Base-by-base conservation (phyloP, 2,113 vertebrate genomes). In the Stigmatopora nigra region DNA sequence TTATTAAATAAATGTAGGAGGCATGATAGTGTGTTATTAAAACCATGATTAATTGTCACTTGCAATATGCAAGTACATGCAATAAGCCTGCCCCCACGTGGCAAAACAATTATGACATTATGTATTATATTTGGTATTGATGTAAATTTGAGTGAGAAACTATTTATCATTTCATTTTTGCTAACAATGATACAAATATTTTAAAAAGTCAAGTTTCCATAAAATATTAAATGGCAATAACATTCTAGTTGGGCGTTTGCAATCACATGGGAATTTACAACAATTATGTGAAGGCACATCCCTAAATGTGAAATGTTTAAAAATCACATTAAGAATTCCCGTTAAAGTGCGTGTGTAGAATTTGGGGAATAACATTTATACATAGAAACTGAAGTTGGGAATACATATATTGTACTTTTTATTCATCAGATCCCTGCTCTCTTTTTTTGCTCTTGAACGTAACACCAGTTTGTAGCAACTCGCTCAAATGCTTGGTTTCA, bases 41-140 rank as follows among this genome's bases (percentile, higher is more conserved):
- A n/a, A 1, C 20, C 11, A 41, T 41, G 19, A 2, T 52, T 53
- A 12, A 56, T 6, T 15, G 53, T 31, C 13, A 10, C n/a, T 15
- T 45, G 12, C 38, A 45, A 22, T 15, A 41, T 7, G 17, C 57
- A 20, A 13, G 25, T 31, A 1, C 59, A 53, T 69, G 61, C 65
- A 61, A 70, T 57, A 58, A 75, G 58, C 38, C 68, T 82, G 84
- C 53, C 59, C 46, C 63, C 68, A 41, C 67, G 77, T 81, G 81
- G 73, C 48, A 48, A 14, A 36, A 67, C 49, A 35, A 13, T 25
- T 22, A 55, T 22, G 20, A 1, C n/a, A 52, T 53, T 53, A 53
- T 53, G 51, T 53, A 20, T 3, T 1, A 6, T 31, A 31, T 20
- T 41, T 7, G 38, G 38, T 41, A 7, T 7, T 41, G 7, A 7